phyloP scores from a whole-genome alignment of 2,888 invertebrate genomes.

The Synanthedon vespiformis region DNA sequence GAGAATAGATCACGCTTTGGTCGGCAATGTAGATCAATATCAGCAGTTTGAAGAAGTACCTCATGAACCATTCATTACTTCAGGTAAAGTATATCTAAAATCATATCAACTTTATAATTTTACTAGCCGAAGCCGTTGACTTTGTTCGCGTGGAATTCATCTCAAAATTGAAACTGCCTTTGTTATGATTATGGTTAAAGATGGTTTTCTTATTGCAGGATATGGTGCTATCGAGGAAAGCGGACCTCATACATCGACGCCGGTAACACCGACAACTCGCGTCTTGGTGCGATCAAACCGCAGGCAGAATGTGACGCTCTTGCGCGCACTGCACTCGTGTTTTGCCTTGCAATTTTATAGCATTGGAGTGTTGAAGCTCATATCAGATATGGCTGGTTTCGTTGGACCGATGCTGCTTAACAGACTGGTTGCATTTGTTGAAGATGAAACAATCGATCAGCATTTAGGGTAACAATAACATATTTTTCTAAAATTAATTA shows the following conservation, averaged over 20 bases:
- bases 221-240: slow-evolving; percentile 51
- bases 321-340: slow-evolving; percentile 78
- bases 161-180: too few relatives aligned
- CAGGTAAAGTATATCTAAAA: slow-evolving; percentile 25
- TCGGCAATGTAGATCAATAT: slow-evolving; percentile 63
- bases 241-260: slow-evolving; percentile 38
- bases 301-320: slow-evolving; percentile 66
- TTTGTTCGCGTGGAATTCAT: too few relatives aligned
- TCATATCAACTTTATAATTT: not conserved
- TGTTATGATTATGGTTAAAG: too few relatives aligned
- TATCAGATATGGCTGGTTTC: slow-evolving; percentile 87
- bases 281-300: slow-evolving; percentile 38
- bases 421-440: slow-evolving; percentile 82
- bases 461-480: slow-evolving; percentile 70
- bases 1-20: slow-evolving; percentile 69
- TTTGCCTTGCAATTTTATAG: slow-evolving; percentile 87
- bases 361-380: slow-evolving; percentile 84
- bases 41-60: slow-evolving; percentile 55
- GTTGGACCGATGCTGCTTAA: slow-evolving; percentile 91
- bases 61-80: slow-evolving; percentile 58
- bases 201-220: slow-evolving; percentile 14
- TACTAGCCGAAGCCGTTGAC: too few relatives aligned
- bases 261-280: slow-evolving; percentile 48
- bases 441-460: slow-evolving; percentile 76
- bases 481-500: not conserved